These are phyloP conservation scores for Peromyscus nudipes DNA, from an alignment of 2,797 vertebrate genomes.

Conservation along the genomic window DNA sequence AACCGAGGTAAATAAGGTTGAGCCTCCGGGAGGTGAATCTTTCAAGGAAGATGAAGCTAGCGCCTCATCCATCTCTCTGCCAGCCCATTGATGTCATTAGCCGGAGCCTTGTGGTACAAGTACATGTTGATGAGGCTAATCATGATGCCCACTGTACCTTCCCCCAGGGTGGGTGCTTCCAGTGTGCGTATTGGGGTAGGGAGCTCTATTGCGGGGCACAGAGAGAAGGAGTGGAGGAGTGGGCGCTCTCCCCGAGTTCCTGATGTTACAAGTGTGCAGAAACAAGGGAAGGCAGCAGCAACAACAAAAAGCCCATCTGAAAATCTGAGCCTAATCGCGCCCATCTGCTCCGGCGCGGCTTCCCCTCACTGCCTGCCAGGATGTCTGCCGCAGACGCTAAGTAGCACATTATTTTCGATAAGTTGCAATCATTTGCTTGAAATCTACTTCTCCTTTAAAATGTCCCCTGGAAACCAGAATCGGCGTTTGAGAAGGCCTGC, in stretches of 20 bases:
- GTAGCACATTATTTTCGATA: conserved; percentile 89
- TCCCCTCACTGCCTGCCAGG: conserved; percentile 88
- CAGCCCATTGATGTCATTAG: neutral
- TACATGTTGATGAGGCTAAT: conserved; percentile 6
- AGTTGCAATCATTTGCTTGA: conserved; percentile 89
- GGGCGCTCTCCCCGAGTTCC: neutral
- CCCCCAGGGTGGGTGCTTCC: neutral
- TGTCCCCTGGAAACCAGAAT: conserved; percentile 85
- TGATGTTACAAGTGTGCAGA: conserved; percentile 58
- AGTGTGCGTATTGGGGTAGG: too few relatives aligned
- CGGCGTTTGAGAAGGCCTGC: conserved; percentile 71
- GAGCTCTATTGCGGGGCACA: neutral
- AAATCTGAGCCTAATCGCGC: conserved; percentile 89
- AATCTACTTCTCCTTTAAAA: conserved; percentile 87
- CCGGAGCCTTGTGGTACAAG: conserved; percentile 19
- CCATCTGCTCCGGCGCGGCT: conserved; percentile 88
- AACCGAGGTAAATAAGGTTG: conserved; percentile 47
- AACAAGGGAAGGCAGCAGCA: conserved; percentile 80
- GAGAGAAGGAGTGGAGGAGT: neutral
- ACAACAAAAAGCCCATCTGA: conserved; percentile 83
- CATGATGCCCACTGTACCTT: neutral
- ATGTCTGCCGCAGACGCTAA: conserved; percentile 88
- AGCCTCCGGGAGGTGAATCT: conserved; percentile 21
- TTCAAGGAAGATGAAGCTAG: conserved; percentile 51
- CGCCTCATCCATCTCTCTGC: conserved; percentile 58